Conservation (phyloP, 2,888 invertebrate genomes). For the Agonopterix arenella region DNA sequence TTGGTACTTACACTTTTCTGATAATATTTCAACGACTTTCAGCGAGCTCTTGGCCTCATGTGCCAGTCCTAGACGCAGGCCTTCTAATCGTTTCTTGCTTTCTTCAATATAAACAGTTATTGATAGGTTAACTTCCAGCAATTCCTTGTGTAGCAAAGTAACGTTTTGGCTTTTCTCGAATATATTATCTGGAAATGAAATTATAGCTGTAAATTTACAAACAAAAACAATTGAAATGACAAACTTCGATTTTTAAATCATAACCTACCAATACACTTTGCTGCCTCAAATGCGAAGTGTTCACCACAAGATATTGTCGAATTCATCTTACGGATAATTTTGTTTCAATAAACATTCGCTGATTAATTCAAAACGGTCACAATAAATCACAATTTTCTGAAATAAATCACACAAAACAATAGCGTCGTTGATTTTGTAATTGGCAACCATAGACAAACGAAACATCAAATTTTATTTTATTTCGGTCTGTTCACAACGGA, state of each 20-base stretch:
- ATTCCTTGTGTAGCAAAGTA: conserved; percentile 46
- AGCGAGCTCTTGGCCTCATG: conserved; percentile 50
- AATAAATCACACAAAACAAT: conserved; percentile 13
- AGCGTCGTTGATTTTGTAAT: conserved; percentile 30
- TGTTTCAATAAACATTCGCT: conserved; percentile 27
- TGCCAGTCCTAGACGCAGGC: conserved; percentile 45
- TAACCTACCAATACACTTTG: conserved; percentile 66
- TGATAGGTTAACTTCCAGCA: conserved; percentile 67
- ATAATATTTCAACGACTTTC: conserved; percentile 54
- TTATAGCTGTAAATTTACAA: neutral
- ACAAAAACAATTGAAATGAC: conserved; percentile 26
- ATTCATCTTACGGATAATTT: conserved; percentile 60
- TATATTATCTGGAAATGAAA: conserved; percentile 57
- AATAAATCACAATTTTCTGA: conserved; percentile 10
- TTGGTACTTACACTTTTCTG: conserved; percentile 46
- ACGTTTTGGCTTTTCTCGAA: conserved; percentile 49
- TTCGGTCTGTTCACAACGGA: neutral
- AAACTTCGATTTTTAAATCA: conserved; percentile 55
- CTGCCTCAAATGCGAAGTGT: conserved; percentile 51
- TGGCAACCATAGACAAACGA: conserved; percentile 52
- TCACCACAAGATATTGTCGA: conserved; percentile 60
- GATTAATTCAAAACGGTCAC: conserved; percentile 16
- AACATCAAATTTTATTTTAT: neutral
- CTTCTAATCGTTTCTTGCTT: conserved; percentile 48
- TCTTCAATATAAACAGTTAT: conserved; percentile 62